Percentiles rank a stretch among this genome's conserved stretches.
These are phyloP conservation scores for Elysia crispata DNA, from an alignment of 2,888 invertebrate genomes.

Conservation along the genomic window DNA sequence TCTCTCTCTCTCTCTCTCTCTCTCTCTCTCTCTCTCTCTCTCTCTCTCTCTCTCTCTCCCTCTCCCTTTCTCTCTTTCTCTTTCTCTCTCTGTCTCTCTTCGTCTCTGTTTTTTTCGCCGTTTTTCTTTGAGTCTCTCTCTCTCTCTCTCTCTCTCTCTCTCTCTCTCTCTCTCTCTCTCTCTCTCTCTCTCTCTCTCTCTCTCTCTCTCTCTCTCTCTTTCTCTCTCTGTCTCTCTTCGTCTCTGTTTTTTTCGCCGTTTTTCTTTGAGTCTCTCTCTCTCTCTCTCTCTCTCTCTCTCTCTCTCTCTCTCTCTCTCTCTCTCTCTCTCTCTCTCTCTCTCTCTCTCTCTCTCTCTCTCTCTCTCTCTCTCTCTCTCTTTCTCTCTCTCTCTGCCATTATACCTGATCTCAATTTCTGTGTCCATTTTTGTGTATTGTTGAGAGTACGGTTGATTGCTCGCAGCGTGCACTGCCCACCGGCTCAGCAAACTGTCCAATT, in stretches of 20 bases:
- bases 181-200: background rate
- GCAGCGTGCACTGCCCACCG: too few relatives aligned
- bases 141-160: slow-evolving; percentile 12
- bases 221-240: background rate
- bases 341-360: background rate
- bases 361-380: background rate
- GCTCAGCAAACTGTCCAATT: too few relatives aligned
- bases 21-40: slow-evolving; percentile 10
- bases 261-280: background rate
- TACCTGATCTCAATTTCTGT: too few relatives aligned
- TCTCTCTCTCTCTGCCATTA: background rate
- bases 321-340: background rate
- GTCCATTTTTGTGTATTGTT: too few relatives aligned
- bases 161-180: background rate
- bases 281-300: background rate
- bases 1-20: slow-evolving; percentile 12
- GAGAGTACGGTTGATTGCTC: too few relatives aligned
- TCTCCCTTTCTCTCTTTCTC: background rate
- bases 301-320: background rate
- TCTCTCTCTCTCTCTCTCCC: slow-evolving; percentile 10
- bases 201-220: background rate
- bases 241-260: background rate
- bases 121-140: background rate
- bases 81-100: background rate
- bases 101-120: background rate